Percentiles rank a stretch among this genome's conserved stretches.
These are phyloP conservation scores for Asobara japonica DNA, from an alignment of 1,140 invertebrate genomes.

Conservation along the genomic window DNA sequence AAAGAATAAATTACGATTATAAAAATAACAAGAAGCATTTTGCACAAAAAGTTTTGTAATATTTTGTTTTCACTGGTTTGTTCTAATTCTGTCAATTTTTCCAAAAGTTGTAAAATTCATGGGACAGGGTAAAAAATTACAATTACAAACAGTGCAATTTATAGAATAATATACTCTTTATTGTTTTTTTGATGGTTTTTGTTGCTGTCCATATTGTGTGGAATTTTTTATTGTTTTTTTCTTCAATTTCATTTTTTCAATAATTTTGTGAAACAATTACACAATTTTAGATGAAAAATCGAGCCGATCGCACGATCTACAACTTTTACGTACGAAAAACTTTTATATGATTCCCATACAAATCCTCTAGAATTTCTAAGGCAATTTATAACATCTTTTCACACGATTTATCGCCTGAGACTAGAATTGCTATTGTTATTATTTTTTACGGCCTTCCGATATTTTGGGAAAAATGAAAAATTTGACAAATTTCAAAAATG, in stretches of 20 bases:
- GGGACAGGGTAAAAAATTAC: conserved; percentile 13
- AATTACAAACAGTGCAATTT: conserved; percentile 55
- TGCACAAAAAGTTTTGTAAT: too few species aligned
- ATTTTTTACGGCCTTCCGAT: too few species aligned
- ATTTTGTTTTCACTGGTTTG: too few species aligned
- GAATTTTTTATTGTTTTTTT: conserved; percentile 39
- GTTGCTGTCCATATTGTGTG: conserved; percentile 61
- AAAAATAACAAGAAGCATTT: too few species aligned
- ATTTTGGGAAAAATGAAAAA: too few species aligned
- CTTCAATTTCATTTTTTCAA: conserved; percentile 18
- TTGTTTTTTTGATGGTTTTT: conserved; percentile 64
- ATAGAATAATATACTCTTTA: conserved; percentile 68
- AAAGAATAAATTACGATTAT: too few species aligned
- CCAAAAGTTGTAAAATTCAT: too few species aligned
- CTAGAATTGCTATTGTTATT: conserved; percentile 52
- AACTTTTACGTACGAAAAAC: too few species aligned
- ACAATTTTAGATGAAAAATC: conserved; percentile 42
- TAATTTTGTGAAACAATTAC: conserved; percentile 49
- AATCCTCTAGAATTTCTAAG: too few species aligned
- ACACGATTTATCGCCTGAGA: conserved; percentile 53
- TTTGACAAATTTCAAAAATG: neutral
- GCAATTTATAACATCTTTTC: too few species aligned
- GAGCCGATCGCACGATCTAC: conserved; percentile 47
- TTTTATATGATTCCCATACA: too few species aligned
- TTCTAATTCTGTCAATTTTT: too few species aligned